phyloP scores from a whole-genome alignment of 2,797 vertebrate species.

The Cuniculus paca region DNA sequence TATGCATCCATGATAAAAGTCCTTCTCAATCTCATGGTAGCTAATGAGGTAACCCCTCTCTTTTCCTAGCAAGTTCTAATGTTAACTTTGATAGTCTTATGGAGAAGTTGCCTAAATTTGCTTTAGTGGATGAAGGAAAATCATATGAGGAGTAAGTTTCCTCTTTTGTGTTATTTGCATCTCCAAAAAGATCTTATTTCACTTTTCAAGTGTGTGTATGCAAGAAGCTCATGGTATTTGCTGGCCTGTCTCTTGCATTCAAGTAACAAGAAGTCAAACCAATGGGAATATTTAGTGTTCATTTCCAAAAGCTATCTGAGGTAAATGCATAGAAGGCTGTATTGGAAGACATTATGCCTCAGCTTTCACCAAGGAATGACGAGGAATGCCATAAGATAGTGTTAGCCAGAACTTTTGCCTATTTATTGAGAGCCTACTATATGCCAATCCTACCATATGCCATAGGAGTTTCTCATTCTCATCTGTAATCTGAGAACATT shows the following conservation, averaged over 20 bases:
- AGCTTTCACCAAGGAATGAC: not conserved
- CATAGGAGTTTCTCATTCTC: slow-evolving; percentile 2
- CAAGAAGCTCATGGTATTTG: not conserved
- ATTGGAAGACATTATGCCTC: not conserved
- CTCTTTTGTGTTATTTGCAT: not conserved
- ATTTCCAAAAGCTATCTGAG: not conserved
- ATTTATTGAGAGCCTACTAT: not conserved
- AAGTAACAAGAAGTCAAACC: slow-evolving; percentile 1
- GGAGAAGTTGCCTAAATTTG: not conserved
- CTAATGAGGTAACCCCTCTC: not conserved
- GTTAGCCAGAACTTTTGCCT: not conserved
- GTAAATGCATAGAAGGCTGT: not conserved
- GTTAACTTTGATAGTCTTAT: slow-evolving; percentile 37
- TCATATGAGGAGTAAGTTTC: not conserved
- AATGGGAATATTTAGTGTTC: not conserved
- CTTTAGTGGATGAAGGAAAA: slow-evolving; percentile 23
- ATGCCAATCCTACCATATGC: not conserved
- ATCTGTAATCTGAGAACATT: slow-evolving; percentile 36
- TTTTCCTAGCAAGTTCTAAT: slow-evolving; percentile 35
- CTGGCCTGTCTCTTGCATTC: slow-evolving; percentile 1
- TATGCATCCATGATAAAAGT: slow-evolving; percentile 26
- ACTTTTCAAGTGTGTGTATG: not conserved
- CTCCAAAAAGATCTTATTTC: slow-evolving; percentile 1
- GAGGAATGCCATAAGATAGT: not conserved
- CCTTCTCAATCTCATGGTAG: not conserved